A percentile compares a stretch with the other conserved stretches of the same genome.
These are phyloP conservation scores for honey bee (Apis mellifera) DNA, from an alignment of 1,140 invertebrate species.

Conservation along the genomic window Amel_HAv3.1 CM009935.2:13798501-13799000, in stretches of 20 bases:
- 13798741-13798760: slow-evolving; percentile 18
- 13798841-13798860: not conserved
- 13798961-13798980: slow-evolving; percentile 67
- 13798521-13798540: not conserved
- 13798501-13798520: too few species aligned
- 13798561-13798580: not conserved
- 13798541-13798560: not conserved
- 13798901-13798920: slow-evolving; percentile 70
- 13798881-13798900: slow-evolving; percentile 2
- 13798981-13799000: slow-evolving; percentile 81
- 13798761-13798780: not conserved
- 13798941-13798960: slow-evolving; percentile 82
- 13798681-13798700: slow-evolving; percentile 30
- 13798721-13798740: slow-evolving; percentile 31
- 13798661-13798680: slow-evolving; percentile 63
- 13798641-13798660: slow-evolving; percentile 49
- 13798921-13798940: slow-evolving; percentile 74
- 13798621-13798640: slow-evolving; percentile 38
- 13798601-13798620: not conserved
- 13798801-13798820: not conserved
- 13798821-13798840: not conserved
- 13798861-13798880: not conserved
- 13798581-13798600: not conserved
- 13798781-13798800: slow-evolving; percentile 4
- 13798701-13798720: slow-evolving; percentile 40